A percentile compares a stretch with the other conserved stretches of the same genome.
Conservation (phyloP, 2,113 vertebrate species). For the Telmatochromis brachygnathus region DNA sequence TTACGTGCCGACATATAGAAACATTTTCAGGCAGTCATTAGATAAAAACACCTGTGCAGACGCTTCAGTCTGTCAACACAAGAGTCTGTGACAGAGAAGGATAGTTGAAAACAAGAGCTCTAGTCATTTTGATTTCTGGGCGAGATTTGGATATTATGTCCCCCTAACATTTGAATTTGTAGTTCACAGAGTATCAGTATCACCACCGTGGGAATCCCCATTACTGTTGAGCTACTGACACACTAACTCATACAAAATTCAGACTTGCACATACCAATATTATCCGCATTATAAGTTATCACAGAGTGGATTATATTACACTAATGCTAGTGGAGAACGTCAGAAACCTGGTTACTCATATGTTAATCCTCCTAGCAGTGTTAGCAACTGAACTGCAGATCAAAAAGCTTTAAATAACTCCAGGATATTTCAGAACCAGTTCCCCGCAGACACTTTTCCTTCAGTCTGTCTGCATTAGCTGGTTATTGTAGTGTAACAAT, state of each 20-base stretch:
- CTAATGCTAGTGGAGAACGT: background rate
- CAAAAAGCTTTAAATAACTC: background rate
- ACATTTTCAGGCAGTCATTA: conserved; percentile 5
- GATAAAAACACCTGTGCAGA: conserved; percentile 31
- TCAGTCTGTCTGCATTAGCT: background rate
- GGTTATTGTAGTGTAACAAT: background rate
- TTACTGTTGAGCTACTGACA: background rate
- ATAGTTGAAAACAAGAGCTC: background rate
- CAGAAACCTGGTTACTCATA: background rate
- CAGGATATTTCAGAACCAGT: background rate
- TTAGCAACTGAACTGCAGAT: background rate
- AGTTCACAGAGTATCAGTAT: background rate
- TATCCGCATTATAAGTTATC: background rate
- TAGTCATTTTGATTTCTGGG: background rate
- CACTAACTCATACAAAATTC: background rate
- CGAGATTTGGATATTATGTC: background rate
- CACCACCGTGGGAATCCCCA: background rate
- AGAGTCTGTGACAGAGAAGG: background rate
- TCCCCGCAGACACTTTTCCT: background rate
- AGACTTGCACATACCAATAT: background rate
- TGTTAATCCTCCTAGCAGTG: background rate
- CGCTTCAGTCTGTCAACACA: background rate
- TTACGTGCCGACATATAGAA: background rate
- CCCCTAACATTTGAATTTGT: background rate
- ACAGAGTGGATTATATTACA: background rate